phyloP scores from a whole-genome alignment of 2,797 vertebrate genomes.

The Meriones psammophilus region DNA sequence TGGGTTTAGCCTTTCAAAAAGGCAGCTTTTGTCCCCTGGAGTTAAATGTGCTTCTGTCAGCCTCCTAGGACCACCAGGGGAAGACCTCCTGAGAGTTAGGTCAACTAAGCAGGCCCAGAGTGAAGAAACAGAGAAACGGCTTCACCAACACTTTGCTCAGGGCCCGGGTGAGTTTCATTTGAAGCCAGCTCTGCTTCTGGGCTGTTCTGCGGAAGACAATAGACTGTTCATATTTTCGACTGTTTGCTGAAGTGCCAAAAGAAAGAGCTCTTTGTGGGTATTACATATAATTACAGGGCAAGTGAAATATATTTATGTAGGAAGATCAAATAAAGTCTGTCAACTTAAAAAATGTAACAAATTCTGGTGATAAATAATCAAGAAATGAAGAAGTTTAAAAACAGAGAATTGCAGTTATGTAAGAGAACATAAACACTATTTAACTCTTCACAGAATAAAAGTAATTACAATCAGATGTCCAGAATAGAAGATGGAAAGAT shows the following conservation, averaged over 20 bases:
- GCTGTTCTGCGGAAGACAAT: background rate
- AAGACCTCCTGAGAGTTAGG: background rate
- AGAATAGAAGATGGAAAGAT: background rate
- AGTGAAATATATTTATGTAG: slow-evolving; percentile 6
- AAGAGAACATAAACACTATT: slow-evolving; percentile 5
- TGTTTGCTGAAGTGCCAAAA: background rate
- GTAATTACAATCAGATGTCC: slow-evolving; percentile 15
- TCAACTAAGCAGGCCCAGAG: background rate
- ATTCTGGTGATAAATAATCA: slow-evolving; percentile 29
- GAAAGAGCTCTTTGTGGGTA: background rate
- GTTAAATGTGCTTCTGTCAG: background rate
- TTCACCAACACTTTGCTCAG: background rate
- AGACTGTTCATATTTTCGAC: background rate
- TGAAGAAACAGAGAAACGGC: background rate
- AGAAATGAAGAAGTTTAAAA: slow-evolving; percentile 42
- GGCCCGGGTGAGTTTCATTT: background rate
- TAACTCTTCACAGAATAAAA: slow-evolving; percentile 42
- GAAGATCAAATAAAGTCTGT: background rate
- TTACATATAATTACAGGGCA: background rate
- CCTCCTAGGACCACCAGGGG: background rate
- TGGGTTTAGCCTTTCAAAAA: background rate
- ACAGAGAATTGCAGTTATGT: background rate
- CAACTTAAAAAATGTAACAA: slow-evolving; percentile 36
- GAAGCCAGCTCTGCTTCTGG: background rate
- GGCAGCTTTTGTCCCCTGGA: background rate